A percentile compares a stretch with the other conserved stretches of the same genome.
Conservation (phyloP, 2,113 vertebrate genomes). For the Hemiprocne comata region DNA sequence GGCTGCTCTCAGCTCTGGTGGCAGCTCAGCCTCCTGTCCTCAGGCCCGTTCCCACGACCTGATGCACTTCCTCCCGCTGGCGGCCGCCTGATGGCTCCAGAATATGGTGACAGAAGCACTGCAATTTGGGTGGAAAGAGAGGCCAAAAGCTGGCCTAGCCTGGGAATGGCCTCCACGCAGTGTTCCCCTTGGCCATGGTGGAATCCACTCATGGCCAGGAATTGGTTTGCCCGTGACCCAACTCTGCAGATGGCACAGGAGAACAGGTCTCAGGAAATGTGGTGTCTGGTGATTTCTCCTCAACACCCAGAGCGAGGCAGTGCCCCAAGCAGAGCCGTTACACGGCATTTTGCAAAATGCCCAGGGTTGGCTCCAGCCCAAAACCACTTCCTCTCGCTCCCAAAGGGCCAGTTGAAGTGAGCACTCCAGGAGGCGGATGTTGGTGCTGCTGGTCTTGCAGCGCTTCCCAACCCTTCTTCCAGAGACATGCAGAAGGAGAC, state of each 20-base stretch:
- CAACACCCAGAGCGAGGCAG: background rate
- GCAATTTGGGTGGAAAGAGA: background rate
- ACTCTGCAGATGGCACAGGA: fast-evolving
- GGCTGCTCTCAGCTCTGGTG: fast-evolving
- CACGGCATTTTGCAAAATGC: background rate
- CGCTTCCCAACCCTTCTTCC: background rate
- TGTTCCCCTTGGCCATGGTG: background rate
- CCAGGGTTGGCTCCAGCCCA: background rate
- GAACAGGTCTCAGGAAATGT: background rate
- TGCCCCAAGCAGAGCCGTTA: background rate
- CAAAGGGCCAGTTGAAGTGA: fast-evolving
- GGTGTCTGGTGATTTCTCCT: fast-evolving
- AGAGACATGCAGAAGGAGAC: background rate
- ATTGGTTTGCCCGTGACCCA: background rate
- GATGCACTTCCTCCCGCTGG: background rate
- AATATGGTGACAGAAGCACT: background rate
- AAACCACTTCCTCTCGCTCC: background rate
- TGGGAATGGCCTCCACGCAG: background rate
- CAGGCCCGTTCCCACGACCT: constrained; percentile 6
- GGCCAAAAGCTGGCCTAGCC: background rate
- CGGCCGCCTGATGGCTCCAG: background rate
- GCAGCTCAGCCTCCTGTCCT: background rate
- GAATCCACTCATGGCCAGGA: fast-evolving
- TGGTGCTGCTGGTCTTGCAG: background rate
- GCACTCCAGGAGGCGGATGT: fast-evolving